Base-by-base conservation (phyloP, 2,888 invertebrate genomes). In the Suillia variegata region DNA sequence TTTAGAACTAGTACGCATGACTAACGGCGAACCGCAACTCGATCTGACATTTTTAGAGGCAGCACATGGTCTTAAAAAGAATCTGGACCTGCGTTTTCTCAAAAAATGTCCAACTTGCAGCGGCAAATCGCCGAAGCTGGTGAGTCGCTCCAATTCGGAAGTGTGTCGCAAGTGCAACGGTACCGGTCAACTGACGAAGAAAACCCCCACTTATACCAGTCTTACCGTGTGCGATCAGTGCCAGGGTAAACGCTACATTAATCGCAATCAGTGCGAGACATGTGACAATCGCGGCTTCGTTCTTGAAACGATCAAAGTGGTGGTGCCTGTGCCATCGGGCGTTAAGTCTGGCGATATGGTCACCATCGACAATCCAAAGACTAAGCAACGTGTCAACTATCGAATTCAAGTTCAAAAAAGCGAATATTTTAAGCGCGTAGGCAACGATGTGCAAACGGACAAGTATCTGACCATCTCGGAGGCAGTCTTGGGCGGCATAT, bases 131-230 rank as follows among this genome's bases (percentile, higher is more conserved):
- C 72, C 71, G 33, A 65, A 71, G 22, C 64, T 70, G 63, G 67
- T 63, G 1, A 68, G 69, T 38, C 71, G 73, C 1, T 64, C 68
- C 5, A 66, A 71, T 26, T 68, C 75, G 12, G 78, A 78, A 62
- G 67, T 70, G 2, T 80, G 80, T 38, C 69, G 75, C 1, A 77
- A 75, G n/a, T 80, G 80, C 59, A 75, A 76, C 24, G 80, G 80
- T 10, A 77, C 72, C 0, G 80, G 80, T 0, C 72, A 74, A 42
- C 61, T 76, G 2, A 68, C 70, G 1, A 69, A 70, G 17, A 76
- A 70, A 31, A 74, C 74, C 1, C 26, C 68, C 1, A 72, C 71
- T 1, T 74, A 64, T 20, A 69, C 67, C 1, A 59, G 68, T 4
- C 59, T 71, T 1, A 65, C 64, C 2, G 62, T 62, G 1, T 81